Conservation (phyloP, 2,113 vertebrate genomes). For the Alethe castanea region DNA sequence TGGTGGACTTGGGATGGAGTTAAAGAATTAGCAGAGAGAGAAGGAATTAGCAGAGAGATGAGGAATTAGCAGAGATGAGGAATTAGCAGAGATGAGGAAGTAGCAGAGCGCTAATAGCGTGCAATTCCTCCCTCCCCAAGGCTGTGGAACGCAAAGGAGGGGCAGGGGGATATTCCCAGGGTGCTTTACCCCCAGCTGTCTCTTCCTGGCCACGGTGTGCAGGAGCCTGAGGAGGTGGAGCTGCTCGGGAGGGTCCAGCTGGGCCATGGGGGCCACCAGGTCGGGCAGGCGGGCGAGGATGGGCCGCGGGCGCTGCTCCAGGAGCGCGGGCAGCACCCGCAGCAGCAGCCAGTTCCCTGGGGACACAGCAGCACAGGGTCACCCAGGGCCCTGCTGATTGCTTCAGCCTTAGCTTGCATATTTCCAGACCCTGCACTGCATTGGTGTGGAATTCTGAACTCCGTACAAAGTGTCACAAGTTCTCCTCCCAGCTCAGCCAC, state of each 20-base stretch:
- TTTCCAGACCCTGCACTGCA: too few relatives aligned
- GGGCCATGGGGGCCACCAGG: constrained; percentile 78
- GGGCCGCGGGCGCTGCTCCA: constrained; percentile 76
- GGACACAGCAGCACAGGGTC: background rate
- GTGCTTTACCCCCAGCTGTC: constrained; percentile 78
- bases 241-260: constrained; percentile 80
- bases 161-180: fast-evolving
- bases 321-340: constrained; percentile 87
- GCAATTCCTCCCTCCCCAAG: background rate
- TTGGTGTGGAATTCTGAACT: too few relatives aligned
- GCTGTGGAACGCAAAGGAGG: background rate
- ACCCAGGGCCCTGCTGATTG: too few relatives aligned
- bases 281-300: constrained; percentile 77
- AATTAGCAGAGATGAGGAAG: background rate
- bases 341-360: constrained; percentile 89
- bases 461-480: too few relatives aligned
- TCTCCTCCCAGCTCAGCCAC: too few relatives aligned
- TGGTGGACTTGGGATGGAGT: background rate
- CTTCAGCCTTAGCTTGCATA: too few relatives aligned
- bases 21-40: background rate
- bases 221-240: constrained; percentile 88
- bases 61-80: too few relatives aligned
- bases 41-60: background rate
- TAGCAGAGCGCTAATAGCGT: fast-evolving
- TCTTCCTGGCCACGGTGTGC: constrained; percentile 80